Evolutionary conservation across 2,797 vertebrate species (phyloP).

Genomic region (Heterohyrax brucei): DNA sequence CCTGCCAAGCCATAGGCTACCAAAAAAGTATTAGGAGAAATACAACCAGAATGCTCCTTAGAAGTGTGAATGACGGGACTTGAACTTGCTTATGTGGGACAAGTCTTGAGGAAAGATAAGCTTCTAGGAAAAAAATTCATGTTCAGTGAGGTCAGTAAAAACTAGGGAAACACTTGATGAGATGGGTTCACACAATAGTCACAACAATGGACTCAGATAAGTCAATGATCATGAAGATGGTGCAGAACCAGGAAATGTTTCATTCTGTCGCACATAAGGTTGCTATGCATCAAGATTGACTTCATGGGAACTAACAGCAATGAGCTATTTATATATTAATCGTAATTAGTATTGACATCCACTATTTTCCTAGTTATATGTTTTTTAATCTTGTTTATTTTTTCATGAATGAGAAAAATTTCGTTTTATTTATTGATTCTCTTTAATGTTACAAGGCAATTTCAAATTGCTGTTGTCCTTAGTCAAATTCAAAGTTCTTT

Average conservation of each 20-base stretch:
- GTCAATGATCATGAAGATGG: neutral
- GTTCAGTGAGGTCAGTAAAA: neutral
- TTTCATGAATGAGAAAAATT: neutral
- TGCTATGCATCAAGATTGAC: neutral
- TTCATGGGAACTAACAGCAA: neutral
- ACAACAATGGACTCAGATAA: neutral
- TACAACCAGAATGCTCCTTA: neutral
- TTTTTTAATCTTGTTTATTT: constrained; percentile 24
- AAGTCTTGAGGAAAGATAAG: neutral
- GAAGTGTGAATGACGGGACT: neutral
- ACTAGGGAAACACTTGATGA: neutral
- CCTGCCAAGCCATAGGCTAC: too few relatives aligned
- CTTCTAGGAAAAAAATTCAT: neutral
- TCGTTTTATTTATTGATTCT: neutral
- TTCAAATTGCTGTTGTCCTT: neutral
- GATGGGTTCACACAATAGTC: neutral
- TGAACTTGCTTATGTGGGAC: neutral
- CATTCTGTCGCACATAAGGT: neutral
- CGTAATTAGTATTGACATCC: neutral
- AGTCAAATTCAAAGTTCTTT: neutral
- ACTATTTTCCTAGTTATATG: neutral
- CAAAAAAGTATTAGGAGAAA: neutral
- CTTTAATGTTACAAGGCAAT: neutral
- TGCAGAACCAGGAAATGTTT: neutral
- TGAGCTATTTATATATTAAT: neutral